Base-by-base conservation (phyloP, 2,888 invertebrate genomes). In the Nudaria mundana region DNA sequence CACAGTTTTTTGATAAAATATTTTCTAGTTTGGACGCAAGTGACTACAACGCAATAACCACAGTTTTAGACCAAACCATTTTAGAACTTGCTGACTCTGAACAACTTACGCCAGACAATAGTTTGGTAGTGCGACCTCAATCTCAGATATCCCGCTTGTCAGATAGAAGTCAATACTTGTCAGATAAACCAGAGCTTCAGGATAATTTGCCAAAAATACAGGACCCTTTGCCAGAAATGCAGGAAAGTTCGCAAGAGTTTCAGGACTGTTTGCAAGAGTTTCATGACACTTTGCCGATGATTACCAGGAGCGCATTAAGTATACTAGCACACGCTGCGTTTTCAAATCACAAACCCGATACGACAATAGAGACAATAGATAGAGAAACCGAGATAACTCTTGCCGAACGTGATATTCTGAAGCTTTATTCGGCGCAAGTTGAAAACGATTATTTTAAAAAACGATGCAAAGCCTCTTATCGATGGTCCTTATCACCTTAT, bases 401-500 rank as follows among this genome's bases (percentile, higher is more conserved):
- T 7, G 7, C 20, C 6, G 20, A 28, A 18, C 28, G 6, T 28
- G 25, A 20, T 13, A 12, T n/a, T 18, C 15, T 26, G 13, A 18
- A 28, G 16, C 20, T 6, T 20, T 20, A 5, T 26, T 34, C 25
- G 18, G 16, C 18, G 0, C 18, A 25, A 26, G 18, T 16, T 8
- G 23, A 22, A n/a, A 16, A 12, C 11, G 13, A 6, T 24, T 18
- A 25, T n/a, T 30, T 29, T 8, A 37, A 8, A 35, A 66, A 64
- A 23, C 75, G 68, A 48, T 63, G 77, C 24, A 83, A 82, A 84
- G 72, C 81, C 14, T 8, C 24, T 11, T 76, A 69, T 46, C 64
- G 76, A 25, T 86, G 86, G 86, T 72, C 82, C 16, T 36, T 85
- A 34, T 64, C 76, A 7, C 64, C 59, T 37, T 61, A 66, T 37